Evolutionary conservation across 2,888 invertebrate genomes (phyloP).

Genomic region (Morpho deidamia): DNA sequence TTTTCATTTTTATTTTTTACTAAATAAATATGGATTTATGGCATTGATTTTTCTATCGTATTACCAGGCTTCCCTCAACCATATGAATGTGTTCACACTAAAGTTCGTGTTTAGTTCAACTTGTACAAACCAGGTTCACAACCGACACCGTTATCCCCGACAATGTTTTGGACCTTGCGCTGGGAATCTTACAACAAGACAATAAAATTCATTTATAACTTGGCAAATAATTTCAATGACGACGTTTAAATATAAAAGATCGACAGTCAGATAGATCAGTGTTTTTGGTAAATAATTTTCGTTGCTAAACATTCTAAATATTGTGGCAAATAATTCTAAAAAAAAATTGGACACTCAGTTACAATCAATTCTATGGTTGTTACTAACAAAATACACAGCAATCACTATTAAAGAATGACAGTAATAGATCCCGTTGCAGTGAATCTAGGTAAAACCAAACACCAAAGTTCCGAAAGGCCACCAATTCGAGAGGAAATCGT

Average conservation of each 20-base stretch:
- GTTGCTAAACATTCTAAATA: too few species aligned
- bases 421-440: constrained; percentile 12
- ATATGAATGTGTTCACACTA: constrained; percentile 42
- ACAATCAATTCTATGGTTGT: neutral
- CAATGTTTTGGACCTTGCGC: constrained; percentile 70
- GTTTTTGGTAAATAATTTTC: too few species aligned
- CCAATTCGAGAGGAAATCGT: constrained; percentile 42
- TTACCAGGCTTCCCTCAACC: constrained; percentile 48
- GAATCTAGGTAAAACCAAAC: constrained; percentile 18
- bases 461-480: constrained; percentile 17
- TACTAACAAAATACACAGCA: constrained; percentile 8
- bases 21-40: too few species aligned
- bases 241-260: too few species aligned
- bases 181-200: constrained; percentile 65
- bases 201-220: constrained; percentile 51
- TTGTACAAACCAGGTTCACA: constrained; percentile 75
- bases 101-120: constrained; percentile 44
- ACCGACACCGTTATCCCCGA: constrained; percentile 75
- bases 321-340: too few species aligned
- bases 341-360: too few species aligned
- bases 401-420: constrained; percentile 15
- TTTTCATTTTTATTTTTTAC: neutral
- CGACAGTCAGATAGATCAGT: too few species aligned
- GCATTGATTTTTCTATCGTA: constrained; percentile 5
- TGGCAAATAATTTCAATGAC: neutral